These are phyloP conservation scores for Petrophora chlorosata DNA, from an alignment of 2,888 invertebrate genomes.

Conservation along the genomic window DNA sequence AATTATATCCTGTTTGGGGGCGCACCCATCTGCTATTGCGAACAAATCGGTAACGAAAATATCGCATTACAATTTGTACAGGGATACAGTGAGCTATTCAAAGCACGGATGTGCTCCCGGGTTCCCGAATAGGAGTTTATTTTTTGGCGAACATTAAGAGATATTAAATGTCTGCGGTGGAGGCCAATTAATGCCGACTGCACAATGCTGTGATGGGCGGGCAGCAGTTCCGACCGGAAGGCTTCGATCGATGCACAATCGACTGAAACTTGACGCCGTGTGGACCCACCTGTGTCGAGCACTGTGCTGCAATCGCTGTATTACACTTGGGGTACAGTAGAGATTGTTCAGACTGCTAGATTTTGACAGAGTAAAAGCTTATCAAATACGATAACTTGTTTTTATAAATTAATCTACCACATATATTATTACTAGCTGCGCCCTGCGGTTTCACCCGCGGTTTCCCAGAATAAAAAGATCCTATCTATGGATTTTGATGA, in stretches of 20 bases:
- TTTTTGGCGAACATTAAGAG: slow-evolving; percentile 63
- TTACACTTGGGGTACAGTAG: neutral
- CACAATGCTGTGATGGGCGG: slow-evolving; percentile 70
- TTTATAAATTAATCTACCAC: no score
- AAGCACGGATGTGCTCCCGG: slow-evolving; percentile 16
- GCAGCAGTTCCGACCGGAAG: slow-evolving; percentile 81
- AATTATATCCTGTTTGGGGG: slow-evolving; percentile 72
- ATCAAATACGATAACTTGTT: no score
- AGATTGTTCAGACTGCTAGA: neutral
- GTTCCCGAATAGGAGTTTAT: slow-evolving; percentile 48
- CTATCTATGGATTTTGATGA: no score
- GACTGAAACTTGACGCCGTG: slow-evolving; percentile 65
- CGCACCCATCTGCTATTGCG: slow-evolving; percentile 74
- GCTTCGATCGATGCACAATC: slow-evolving; percentile 69
- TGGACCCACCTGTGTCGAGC: slow-evolving; percentile 67
- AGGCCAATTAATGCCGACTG: slow-evolving; percentile 75
- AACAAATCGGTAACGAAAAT: slow-evolving; percentile 77
- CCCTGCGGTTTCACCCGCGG: no score
- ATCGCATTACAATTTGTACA: slow-evolving; percentile 70
- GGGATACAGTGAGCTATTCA: slow-evolving; percentile 44
- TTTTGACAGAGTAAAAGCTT: no score
- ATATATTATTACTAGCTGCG: no score
- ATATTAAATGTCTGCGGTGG: slow-evolving; percentile 78
- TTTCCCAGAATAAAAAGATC: no score
- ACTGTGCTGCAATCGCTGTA: slow-evolving; percentile 16